phyloP scores from a whole-genome alignment of 2,888 invertebrate species.

The Odontothrips loti region DNA sequence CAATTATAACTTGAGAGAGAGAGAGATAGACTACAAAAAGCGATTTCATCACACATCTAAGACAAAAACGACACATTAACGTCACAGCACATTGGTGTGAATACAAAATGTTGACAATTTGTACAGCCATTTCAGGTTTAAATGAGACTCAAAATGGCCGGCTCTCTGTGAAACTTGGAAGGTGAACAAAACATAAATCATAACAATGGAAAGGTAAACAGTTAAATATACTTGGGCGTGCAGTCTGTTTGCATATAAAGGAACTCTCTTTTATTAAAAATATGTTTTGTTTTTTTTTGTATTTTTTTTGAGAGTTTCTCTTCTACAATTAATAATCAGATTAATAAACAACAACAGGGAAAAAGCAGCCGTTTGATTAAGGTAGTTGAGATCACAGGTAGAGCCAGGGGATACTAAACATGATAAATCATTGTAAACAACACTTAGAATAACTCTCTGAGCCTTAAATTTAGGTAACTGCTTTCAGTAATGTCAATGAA shows the following conservation, averaged over 20 bases:
- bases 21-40: conserved; percentile 29
- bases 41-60: conserved; percentile 27
- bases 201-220: conserved; percentile 26
- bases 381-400: conserved; percentile 26
- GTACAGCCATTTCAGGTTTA: conserved; percentile 23
- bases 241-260: conserved; percentile 23
- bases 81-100: conserved; percentile 21
- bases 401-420: conserved; percentile 26
- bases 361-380: conserved; percentile 26
- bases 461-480: conserved; percentile 25
- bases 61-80: conserved; percentile 26
- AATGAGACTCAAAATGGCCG: conserved; percentile 22
- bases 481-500: conserved; percentile 23
- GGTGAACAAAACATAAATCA: conserved; percentile 26
- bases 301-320: background rate
- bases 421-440: conserved; percentile 27
- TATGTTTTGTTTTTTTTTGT: conserved; percentile 8
- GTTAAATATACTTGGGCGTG: conserved; percentile 26
- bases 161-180: conserved; percentile 26
- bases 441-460: conserved; percentile 23
- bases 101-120: conserved; percentile 22
- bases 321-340: conserved; percentile 23
- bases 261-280: conserved; percentile 13
- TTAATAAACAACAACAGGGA: conserved; percentile 26
- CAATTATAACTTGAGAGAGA: conserved; percentile 30